phyloP scores from a whole-genome alignment of 2,113 vertebrate genomes.

The Malurus alboscapulatus region DNA sequence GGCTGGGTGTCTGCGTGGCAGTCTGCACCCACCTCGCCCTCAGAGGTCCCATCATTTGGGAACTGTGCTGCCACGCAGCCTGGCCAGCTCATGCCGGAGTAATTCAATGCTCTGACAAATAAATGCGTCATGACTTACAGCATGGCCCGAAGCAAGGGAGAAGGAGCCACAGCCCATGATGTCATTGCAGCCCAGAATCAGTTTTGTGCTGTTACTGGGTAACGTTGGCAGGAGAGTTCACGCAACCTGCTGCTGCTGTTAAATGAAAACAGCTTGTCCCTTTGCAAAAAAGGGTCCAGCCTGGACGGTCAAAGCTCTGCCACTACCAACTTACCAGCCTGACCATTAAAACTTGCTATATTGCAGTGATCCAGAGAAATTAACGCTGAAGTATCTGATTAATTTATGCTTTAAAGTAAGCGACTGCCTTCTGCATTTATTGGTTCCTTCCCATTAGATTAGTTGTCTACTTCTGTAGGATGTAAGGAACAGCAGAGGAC shows the following conservation, averaged over 20 bases:
- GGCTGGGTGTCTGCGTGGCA: background rate
- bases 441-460: background rate
- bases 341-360: background rate
- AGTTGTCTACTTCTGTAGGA: background rate
- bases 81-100: background rate
- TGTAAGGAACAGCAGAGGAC: background rate
- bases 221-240: background rate
- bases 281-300: background rate
- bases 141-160: background rate
- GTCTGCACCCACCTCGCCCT: background rate
- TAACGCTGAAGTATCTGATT: background rate
- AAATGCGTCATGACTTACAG: background rate
- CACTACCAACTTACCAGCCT: background rate
- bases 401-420: background rate
- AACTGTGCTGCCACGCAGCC: background rate
- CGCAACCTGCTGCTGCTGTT: background rate
- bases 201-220: background rate
- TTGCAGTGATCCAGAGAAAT: background rate
- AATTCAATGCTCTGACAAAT: background rate
- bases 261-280: background rate
- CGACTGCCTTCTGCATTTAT: background rate
- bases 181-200: background rate
- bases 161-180: background rate
- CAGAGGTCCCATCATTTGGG: background rate
- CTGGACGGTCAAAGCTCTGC: background rate